Evolutionary conservation across 2,888 invertebrate species (phyloP), one percentile per base, ranked within the genome.

Genomic region (Scelioninae gen. 2): DNA sequence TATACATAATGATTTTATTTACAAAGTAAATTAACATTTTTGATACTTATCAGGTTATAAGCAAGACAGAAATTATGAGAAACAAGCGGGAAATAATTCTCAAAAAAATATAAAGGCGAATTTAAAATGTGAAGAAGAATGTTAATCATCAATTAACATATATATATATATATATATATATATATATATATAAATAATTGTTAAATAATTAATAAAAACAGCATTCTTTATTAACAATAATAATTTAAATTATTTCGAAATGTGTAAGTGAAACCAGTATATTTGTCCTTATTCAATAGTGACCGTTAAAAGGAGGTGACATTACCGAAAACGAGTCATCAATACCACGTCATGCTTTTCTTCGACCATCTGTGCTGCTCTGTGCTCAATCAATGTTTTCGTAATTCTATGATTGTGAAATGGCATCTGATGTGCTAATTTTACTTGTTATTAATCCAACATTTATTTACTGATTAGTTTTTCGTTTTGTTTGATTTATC

Each of bases 321-420:
- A 3, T n/a, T 41, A 57, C 43, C 25, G n/a, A 4, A 31, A 28
- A 43, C 1, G 2, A 16, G 9, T 41, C 13, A 11, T 1, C 19
- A 43, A 28, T 31, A 18, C 60, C 68, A 69, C 68, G 68, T 69
- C 68, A 69, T 60, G 33, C n/a, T 69, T 69, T 58, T 35, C 31
- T 22, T 58, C 19, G 9, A 41, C n/a, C n/a, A n/a, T n/a, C n/a
- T 4, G 25, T 65, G 48, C 25, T 53, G 41, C 22, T n/a, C 52
- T 58, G 41, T 50, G 57, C 28, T 64, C 50, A 52, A 71, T 64
- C 57, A 71, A 64, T 71, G 64, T 64, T 64, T 58, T 64, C 22
- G 37, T 58, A 64, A 71, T 43, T 71, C 15, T 39, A 33, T 58
- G 64, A 71, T 71, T 58, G 64, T 50, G 71, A 71, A 71, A 71